Evolutionary conservation across 2,888 invertebrate genomes (phyloP).

Genomic region (Lasius platythorax): DNA sequence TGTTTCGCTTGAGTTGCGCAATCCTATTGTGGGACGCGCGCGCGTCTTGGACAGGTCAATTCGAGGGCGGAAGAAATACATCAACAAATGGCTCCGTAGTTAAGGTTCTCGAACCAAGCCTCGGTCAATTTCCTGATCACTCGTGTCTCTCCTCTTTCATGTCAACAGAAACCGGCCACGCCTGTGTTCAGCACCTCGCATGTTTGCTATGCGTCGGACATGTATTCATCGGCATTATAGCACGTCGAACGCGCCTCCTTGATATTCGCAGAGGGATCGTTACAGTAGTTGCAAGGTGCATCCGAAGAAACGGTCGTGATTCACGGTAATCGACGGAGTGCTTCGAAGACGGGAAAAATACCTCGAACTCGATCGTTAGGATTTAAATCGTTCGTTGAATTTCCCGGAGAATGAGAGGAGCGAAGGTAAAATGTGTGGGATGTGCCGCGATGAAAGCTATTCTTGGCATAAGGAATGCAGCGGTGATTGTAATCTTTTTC

Average conservation of each 20-base stretch:
- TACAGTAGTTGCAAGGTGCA: conserved; percentile 37
- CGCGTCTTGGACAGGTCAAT: conserved; percentile 20
- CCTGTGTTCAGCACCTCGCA: conserved; percentile 51
- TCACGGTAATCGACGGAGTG: conserved; percentile 57
- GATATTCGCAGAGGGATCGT: conserved; percentile 47
- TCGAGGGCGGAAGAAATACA: conserved; percentile 34
- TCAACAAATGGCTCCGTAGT: conserved; percentile 34
- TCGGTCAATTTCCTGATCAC: conserved; percentile 55
- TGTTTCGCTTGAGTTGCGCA: conserved; percentile 28
- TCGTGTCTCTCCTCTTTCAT: conserved; percentile 25
- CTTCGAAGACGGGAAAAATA: conserved; percentile 36
- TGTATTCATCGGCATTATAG: not conserved
- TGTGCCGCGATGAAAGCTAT: not conserved
- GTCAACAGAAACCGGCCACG: conserved; percentile 56
- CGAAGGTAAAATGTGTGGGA: conserved; percentile 4
- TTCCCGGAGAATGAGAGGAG: conserved; percentile 12
- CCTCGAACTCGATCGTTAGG: conserved; percentile 35
- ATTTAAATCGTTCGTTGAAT: conserved; percentile 40
- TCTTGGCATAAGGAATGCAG: not conserved
- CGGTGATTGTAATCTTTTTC: not conserved
- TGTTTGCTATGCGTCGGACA: conserved; percentile 25
- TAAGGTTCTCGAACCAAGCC: conserved; percentile 47
- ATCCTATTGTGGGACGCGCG: not conserved
- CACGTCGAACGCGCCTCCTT: conserved; percentile 13
- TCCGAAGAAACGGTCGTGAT: conserved; percentile 49